These are phyloP conservation scores for Dasysyrphus albostriatus DNA, from an alignment of 2,888 invertebrate species.

Conservation along the genomic window DNA sequence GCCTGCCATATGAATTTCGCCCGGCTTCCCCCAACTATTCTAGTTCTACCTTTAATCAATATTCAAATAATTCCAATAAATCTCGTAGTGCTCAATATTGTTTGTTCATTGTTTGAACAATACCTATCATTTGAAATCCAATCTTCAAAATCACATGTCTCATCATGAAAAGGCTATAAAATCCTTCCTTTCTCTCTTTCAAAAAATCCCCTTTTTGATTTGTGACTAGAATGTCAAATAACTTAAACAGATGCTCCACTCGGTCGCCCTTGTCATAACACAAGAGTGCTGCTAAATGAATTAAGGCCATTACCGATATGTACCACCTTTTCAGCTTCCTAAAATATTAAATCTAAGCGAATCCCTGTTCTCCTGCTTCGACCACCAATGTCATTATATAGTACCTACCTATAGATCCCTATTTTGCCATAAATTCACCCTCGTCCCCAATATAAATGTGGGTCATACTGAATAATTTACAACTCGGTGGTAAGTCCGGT, in stretches of 20 bases:
- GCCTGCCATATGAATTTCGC: no score
- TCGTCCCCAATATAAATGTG: slow-evolving; percentile 3
- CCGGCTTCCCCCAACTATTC: no score
- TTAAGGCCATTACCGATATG: slow-evolving; percentile 25
- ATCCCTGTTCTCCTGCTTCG: neutral
- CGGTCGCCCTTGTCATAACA: slow-evolving; percentile 16
- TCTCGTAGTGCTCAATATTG: neutral
- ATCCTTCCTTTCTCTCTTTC: neutral
- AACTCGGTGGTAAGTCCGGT: slow-evolving; percentile 25
- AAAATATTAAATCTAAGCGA: slow-evolving; percentile 31
- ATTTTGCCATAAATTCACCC: slow-evolving; percentile 35
- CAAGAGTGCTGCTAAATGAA: slow-evolving; percentile 28
- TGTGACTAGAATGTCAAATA: slow-evolving; percentile 25
- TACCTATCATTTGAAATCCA: neutral
- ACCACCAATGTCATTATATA: slow-evolving; percentile 6
- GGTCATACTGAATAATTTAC: slow-evolving; percentile 44
- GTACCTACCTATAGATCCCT: no score
- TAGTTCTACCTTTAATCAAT: no score
- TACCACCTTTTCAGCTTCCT: slow-evolving; percentile 15
- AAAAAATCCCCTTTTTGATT: slow-evolving; percentile 4
- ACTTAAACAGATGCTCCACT: slow-evolving; percentile 21
- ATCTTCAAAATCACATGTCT: slow-evolving; percentile 4
- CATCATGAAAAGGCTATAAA: slow-evolving; percentile 5
- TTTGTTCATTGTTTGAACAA: slow-evolving; percentile 10
- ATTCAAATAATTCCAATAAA: slow-evolving; percentile 3